Conservation (phyloP, 2,888 invertebrate species). For the Slavum lentiscoides region DNA sequence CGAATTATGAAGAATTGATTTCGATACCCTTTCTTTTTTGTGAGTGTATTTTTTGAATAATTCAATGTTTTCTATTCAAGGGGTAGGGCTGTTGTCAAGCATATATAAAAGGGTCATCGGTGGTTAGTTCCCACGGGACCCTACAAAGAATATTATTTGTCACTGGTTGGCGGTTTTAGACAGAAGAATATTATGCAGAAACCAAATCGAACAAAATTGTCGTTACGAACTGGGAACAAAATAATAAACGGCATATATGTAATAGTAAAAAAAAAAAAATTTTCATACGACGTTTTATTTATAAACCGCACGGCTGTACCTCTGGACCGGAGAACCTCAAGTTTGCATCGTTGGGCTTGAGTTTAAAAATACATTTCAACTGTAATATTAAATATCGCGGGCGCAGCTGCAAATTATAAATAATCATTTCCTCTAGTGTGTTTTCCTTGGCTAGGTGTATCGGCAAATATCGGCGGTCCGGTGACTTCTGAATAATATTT, state of each 20-base stretch:
- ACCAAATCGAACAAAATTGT: not conserved
- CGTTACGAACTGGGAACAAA: not conserved
- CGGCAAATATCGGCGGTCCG: conserved; percentile 35
- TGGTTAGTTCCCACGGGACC: conserved; percentile 11
- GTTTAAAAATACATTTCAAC: conserved; percentile 49
- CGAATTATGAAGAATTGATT: conserved; percentile 7
- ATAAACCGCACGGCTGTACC: conserved; percentile 25
- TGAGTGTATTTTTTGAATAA: conserved; percentile 20
- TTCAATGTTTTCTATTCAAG: conserved; percentile 17
- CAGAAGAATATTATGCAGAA: not conserved
- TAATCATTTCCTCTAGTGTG: conserved; percentile 43
- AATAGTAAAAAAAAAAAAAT: not conserved
- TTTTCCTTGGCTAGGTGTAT: conserved; percentile 51
- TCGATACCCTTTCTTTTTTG: not conserved
- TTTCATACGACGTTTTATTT: conserved; percentile 34
- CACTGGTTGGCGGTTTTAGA: not conserved
- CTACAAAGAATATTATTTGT: not conserved
- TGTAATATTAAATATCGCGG: conserved; percentile 46
- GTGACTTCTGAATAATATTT: conserved; percentile 1
- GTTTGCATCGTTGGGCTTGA: conserved; percentile 27
- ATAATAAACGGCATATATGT: not conserved
- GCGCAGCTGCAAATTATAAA: conserved; percentile 50
- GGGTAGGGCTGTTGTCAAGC: not conserved
- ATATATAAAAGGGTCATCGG: not conserved
- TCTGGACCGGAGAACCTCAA: conserved; percentile 37